Conservation (phyloP, 2,113 vertebrate genomes). For the Aptenodytes forsteri region DNA sequence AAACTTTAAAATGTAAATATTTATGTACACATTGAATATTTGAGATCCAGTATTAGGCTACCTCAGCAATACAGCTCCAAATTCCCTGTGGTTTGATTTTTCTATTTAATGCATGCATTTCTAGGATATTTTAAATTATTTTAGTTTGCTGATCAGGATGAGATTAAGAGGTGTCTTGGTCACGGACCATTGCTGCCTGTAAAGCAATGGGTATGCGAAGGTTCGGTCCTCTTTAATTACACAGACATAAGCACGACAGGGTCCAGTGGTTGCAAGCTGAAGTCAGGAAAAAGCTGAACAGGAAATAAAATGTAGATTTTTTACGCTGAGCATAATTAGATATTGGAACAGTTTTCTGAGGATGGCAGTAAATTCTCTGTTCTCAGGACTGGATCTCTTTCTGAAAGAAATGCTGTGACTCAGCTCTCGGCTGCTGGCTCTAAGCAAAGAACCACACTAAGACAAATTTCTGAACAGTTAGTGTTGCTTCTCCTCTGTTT, state of each 20-base stretch:
- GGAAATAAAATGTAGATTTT: background rate
- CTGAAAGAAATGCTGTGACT: background rate
- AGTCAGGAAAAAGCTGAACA: conserved; percentile 8
- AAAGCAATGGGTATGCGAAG: background rate
- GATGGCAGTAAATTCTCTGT: background rate
- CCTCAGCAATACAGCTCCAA: background rate
- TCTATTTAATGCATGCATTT: background rate
- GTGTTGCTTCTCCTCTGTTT: background rate
- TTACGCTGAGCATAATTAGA: background rate
- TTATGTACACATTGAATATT: background rate
- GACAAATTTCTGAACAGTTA: background rate
- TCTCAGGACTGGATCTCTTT: background rate
- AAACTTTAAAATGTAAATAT: background rate
- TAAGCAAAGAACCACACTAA: background rate
- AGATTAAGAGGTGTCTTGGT: background rate
- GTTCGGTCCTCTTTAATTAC: background rate
- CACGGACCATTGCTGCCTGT: background rate
- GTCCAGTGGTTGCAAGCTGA: background rate
- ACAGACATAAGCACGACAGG: background rate
- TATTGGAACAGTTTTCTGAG: background rate
- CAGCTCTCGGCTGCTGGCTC: background rate
- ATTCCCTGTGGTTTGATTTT: background rate
- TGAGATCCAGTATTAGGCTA: background rate
- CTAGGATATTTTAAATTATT: background rate
- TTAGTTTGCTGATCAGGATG: background rate